Evolutionary conservation across 2,797 vertebrate species (phyloP), one percentile per base, ranked within the genome.

Genomic region (Malurus leucopterus): DNA sequence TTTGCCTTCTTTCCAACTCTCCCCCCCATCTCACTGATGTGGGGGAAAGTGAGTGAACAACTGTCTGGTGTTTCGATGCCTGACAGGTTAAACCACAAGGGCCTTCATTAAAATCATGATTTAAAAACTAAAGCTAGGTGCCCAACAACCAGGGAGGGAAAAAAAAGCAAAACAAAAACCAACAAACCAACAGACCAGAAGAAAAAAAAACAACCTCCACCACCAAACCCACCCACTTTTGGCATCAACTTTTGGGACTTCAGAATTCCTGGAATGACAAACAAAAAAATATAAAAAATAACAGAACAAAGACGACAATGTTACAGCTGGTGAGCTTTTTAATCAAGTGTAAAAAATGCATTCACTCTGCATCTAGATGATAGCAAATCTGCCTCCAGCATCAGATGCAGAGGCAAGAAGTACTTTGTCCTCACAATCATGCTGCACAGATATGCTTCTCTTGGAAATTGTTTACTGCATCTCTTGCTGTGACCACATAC

Each of bases 201-300:
- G 2, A 1, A 15, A n/a, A 49, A 23, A 49, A 23, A 36, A n/a
- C n/a, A 27, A 8, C 2, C 10, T 36, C 3, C 4, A 49, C 10
- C 20, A 69, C 17, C 36, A 36, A 68, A 43, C 21, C 15, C 32
- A 51, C 14, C 4, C 32, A 26, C 14, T 74, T 84, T 10, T 38
- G 8, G 13, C 46, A n/a, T 67, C 43, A 63, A 34, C 8, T 44
- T 78, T 53, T 27, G 10, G 4, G 29, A 77, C 30, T 72, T 70
- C 29, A 73, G 16, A 38, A 89, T 90, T 80, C 53, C n/a, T 38
- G 13, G 30, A 84, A 71, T 17, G 3, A 69, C 23, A 78, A n/a
- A 75, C 19, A 46, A 62, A 62, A 38, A 16, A 50, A 51, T 24
- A 59, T 19, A 73, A 58, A 27, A 58, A 44, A 22, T 9, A 43